phyloP scores from a whole-genome alignment of 2,888 invertebrate genomes.

The Nysson spinosus region DNA sequence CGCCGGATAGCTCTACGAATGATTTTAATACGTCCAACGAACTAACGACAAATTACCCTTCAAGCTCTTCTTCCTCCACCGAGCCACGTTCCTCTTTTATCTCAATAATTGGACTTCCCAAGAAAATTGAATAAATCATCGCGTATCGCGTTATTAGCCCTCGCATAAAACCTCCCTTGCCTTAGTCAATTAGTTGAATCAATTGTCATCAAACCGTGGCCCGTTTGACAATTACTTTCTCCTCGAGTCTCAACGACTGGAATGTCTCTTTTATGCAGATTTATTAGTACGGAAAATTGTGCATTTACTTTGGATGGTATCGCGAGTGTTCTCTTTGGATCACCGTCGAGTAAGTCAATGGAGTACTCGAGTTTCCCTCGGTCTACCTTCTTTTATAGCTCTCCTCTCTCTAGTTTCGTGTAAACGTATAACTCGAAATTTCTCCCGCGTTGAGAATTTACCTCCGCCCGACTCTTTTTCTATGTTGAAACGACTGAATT shows the following conservation, averaged over 20 bases:
- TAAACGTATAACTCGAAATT: constrained; percentile 20
- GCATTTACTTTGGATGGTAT: not conserved
- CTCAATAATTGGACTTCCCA: not conserved
- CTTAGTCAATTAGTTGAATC: constrained; percentile 36
- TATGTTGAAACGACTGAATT: constrained; percentile 20
- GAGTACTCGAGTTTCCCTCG: constrained; percentile 9
- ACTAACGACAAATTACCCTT: not conserved
- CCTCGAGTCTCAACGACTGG: not conserved
- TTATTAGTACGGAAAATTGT: constrained; percentile 15
- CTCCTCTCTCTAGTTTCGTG: not conserved
- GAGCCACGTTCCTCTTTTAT: not conserved
- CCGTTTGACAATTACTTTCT: constrained; percentile 7
- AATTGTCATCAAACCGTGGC: constrained; percentile 22
- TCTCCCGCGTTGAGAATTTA: not conserved
- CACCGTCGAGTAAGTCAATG: constrained; percentile 14
- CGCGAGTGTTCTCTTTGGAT: constrained; percentile 9
- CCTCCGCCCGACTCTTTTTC: not conserved
- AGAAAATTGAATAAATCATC: constrained; percentile 6
- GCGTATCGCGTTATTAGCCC: constrained; percentile 18
- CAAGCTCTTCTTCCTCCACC: not conserved
- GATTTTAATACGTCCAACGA: not conserved
- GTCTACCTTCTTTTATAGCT: not conserved
- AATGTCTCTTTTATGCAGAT: constrained; percentile 15
- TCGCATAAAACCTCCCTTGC: constrained; percentile 17
- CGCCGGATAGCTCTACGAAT: constrained; percentile 14